Conservation (phyloP, 2,888 invertebrate genomes). For the Schrankia costaestrigalis region DNA sequence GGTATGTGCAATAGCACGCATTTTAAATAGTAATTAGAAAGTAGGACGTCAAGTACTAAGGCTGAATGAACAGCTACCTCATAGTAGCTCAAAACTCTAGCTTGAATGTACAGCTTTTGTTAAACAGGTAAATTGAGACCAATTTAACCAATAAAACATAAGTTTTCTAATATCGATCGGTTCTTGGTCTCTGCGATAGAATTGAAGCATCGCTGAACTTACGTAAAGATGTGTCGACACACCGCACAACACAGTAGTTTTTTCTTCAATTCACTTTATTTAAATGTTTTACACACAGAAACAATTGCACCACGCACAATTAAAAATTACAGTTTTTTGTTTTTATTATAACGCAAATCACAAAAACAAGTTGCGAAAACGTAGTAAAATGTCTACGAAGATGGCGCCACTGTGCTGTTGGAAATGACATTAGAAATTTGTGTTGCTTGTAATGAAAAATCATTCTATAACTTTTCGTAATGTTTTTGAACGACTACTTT, state of each 20-base stretch:
- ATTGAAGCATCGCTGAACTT: constrained; percentile 25
- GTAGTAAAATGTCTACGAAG: constrained; percentile 28
- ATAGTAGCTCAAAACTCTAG: constrained; percentile 7
- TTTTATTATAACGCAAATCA: constrained; percentile 41
- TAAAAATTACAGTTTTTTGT: constrained; percentile 30
- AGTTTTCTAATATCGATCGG: constrained; percentile 71
- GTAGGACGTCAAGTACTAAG: constrained; percentile 23
- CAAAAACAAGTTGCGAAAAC: constrained; percentile 40
- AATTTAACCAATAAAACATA: constrained; percentile 40
- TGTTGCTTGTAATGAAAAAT: no score
- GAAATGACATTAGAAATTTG: constrained; percentile 20
- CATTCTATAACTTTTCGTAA: no score
- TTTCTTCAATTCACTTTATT: no score
- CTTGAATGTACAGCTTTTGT: constrained; percentile 7
- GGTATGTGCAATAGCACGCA: no score
- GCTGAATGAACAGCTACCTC: constrained; percentile 36
- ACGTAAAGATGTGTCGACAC: constrained; percentile 30
- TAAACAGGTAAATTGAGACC: constrained; percentile 24
- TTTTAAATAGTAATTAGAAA: no score
- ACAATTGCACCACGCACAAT: constrained; percentile 31
- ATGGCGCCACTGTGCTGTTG: constrained; percentile 40
- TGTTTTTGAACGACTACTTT: no score
- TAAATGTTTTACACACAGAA: constrained; percentile 21
- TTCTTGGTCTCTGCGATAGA: constrained; percentile 41
- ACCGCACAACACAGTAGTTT: no score